phyloP scores from a whole-genome alignment of 2,113 vertebrate genomes.

The Phylloscopus whistleri region DNA sequence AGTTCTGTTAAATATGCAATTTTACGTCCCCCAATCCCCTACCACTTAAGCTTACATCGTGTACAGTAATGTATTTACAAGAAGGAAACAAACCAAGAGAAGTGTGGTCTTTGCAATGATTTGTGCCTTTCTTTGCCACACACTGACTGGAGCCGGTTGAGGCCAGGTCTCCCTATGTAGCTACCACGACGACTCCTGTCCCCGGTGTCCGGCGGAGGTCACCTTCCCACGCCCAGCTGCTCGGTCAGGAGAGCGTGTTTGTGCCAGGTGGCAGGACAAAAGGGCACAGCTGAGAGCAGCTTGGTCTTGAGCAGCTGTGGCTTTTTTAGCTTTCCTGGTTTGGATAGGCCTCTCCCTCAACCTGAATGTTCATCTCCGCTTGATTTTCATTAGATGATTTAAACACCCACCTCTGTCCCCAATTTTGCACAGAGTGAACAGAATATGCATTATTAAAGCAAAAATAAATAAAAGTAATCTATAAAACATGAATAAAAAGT shows the following conservation, averaged over 20 bases:
- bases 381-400: slow-evolving; percentile 73
- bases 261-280: slow-evolving; percentile 24
- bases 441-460: slow-evolving; percentile 80
- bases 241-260: slow-evolving; percentile 4
- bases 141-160: slow-evolving; percentile 72
- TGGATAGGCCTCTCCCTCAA: slow-evolving; percentile 60
- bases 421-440: slow-evolving; percentile 77
- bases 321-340: slow-evolving; percentile 68
- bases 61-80: slow-evolving; percentile 73
- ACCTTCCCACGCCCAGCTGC: slow-evolving; percentile 57
- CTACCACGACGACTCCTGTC: slow-evolving; percentile 55
- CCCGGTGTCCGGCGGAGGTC: slow-evolving; percentile 48
- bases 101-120: slow-evolving; percentile 79
- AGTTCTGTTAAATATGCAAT: slow-evolving; percentile 79
- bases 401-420: slow-evolving; percentile 70
- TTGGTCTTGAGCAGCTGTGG: slow-evolving; percentile 65
- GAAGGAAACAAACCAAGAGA: slow-evolving; percentile 67
- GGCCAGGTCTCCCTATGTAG: slow-evolving; percentile 68
- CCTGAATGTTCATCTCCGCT: slow-evolving; percentile 75
- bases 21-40: slow-evolving; percentile 58
- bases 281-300: slow-evolving; percentile 46
- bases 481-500: slow-evolving; percentile 70
- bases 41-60: slow-evolving; percentile 58
- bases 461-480: slow-evolving; percentile 81
- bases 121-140: slow-evolving; percentile 83